A percentile compares a stretch with the other conserved stretches of the same genome.
These are phyloP conservation scores for Microcebus jonahi DNA, from an alignment of 2,113 vertebrate species.

Conservation along the genomic window DNA sequence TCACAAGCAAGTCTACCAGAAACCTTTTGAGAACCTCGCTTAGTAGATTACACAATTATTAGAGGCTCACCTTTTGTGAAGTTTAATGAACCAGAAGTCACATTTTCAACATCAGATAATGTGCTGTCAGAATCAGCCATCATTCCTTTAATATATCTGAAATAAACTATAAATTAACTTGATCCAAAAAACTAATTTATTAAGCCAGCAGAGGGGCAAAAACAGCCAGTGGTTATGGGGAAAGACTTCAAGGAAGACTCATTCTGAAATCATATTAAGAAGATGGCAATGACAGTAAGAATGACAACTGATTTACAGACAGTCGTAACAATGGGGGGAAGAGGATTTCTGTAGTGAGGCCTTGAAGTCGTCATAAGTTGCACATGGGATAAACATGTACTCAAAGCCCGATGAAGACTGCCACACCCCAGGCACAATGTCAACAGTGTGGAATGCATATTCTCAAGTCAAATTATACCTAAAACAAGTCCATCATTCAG, in stretches of 20 bases:
- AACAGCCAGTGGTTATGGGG: not conserved
- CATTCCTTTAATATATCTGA: slow-evolving; percentile 62
- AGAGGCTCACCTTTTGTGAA: slow-evolving; percentile 67
- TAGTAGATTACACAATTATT: slow-evolving; percentile 75
- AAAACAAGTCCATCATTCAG: not conserved
- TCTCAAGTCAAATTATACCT: not conserved
- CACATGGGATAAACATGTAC: not conserved
- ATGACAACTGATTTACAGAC: not conserved
- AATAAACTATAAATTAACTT: slow-evolving; percentile 69
- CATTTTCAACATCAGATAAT: slow-evolving; percentile 82
- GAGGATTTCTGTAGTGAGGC: not conserved
- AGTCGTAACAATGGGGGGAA: not conserved
- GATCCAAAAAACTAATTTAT: slow-evolving; percentile 69
- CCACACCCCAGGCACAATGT: not conserved
- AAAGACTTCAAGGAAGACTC: not conserved
- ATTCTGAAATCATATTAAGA: not conserved
- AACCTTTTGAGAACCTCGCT: slow-evolving; percentile 54
- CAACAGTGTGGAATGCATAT: not conserved
- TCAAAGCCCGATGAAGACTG: not conserved
- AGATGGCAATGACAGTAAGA: not conserved
- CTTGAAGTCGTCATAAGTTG: not conserved
- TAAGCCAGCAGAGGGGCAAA: slow-evolving; percentile 16
- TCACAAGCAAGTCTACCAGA: slow-evolving; percentile 13
- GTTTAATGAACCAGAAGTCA: slow-evolving; percentile 81
- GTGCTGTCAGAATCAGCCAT: slow-evolving; percentile 69